phyloP scores from a whole-genome alignment of 2,888 invertebrate species.

The Deilephila porcellus region DNA sequence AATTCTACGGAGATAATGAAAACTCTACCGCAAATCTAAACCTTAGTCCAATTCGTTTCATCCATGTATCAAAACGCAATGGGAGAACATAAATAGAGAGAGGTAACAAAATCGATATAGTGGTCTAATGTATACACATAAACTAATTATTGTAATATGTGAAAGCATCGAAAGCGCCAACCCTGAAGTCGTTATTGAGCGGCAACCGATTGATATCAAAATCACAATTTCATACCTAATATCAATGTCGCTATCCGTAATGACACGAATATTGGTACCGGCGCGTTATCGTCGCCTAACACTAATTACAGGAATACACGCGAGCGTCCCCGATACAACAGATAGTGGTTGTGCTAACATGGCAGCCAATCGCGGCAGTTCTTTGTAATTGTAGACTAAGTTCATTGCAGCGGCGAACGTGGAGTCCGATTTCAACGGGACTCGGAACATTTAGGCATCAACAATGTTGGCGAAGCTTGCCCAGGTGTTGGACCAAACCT shows the following conservation, averaged over 20 bases:
- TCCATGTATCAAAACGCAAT: too few relatives aligned
- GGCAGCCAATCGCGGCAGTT: constrained; percentile 38
- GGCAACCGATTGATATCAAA: constrained; percentile 62
- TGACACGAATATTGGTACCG: constrained; percentile 59
- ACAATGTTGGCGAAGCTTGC: neutral
- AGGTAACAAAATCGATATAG: neutral
- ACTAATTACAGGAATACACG: constrained; percentile 78
- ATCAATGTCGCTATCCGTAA: constrained; percentile 67
- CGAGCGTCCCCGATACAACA: constrained; percentile 50
- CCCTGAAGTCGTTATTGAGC: constrained; percentile 46
- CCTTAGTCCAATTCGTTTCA: too few relatives aligned
- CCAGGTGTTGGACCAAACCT: constrained; percentile 6
- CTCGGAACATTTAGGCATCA: constrained; percentile 1
- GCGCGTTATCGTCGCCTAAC: constrained; percentile 65
- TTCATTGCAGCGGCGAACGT: constrained; percentile 50
- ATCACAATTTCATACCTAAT: constrained; percentile 68
- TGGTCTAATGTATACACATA: neutral
- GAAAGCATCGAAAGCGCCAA: constrained; percentile 35
- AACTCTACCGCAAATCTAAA: too few relatives aligned
- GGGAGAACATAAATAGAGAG: too few relatives aligned
- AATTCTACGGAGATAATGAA: too few relatives aligned
- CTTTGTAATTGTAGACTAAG: constrained; percentile 52
- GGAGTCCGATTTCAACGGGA: constrained; percentile 54
- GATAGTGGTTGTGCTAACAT: constrained; percentile 65
- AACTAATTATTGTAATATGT: neutral